Evolutionary conservation across 2,888 invertebrate genomes (phyloP).

Genomic region (Drosophila quasianomalipes): DNA sequence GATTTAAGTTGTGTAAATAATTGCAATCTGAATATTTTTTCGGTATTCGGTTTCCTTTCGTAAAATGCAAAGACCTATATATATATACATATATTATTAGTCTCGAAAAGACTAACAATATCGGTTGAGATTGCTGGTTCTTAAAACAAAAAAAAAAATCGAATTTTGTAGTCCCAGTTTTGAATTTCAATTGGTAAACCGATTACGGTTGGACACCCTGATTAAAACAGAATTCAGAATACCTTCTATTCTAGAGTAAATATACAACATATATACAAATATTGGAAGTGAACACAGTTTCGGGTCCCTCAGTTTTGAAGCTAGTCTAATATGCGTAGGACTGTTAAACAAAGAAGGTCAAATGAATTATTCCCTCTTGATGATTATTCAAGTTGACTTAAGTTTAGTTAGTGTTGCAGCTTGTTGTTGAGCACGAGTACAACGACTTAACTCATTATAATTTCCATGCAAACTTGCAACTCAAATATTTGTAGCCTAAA

Average conservation of each 20-base stretch:
- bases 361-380: conserved; percentile 5
- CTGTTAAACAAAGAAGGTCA: neutral
- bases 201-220: neutral
- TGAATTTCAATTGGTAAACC: neutral
- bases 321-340: neutral
- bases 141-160: neutral
- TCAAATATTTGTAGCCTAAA: conserved; percentile 41
- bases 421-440: conserved; percentile 25
- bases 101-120: neutral
- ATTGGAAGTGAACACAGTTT: neutral
- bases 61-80: too few relatives aligned
- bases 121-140: neutral
- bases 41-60: neutral
- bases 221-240: neutral
- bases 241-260: neutral
- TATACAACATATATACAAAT: neutral
- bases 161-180: neutral
- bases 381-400: conserved; percentile 17
- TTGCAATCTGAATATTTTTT: neutral
- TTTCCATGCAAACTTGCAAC: conserved; percentile 41
- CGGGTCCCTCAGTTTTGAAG: neutral
- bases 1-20: neutral
- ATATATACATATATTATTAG: neutral
- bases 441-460: conserved; percentile 25
- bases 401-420: conserved; percentile 30